phyloP scores from a whole-genome alignment of 2,888 invertebrate species.

The Plagiodera versicolora region DNA sequence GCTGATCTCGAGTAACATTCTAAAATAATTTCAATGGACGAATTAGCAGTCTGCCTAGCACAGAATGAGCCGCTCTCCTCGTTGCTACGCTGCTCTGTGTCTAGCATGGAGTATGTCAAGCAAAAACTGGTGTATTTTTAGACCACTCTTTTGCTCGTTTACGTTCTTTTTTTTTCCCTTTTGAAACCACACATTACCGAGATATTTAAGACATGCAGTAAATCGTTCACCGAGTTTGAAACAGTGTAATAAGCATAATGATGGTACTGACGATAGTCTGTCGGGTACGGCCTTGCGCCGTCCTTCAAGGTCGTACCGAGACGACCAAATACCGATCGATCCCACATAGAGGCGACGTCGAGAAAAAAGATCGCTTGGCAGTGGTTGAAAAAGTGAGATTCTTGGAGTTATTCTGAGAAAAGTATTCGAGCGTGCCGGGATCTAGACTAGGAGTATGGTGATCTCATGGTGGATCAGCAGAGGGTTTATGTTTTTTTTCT shows the following conservation, averaged over 20 bases:
- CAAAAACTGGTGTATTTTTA: background rate
- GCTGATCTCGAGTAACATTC: too few species aligned
- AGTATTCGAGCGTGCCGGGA: too few species aligned
- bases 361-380: too few species aligned
- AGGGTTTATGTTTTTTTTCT: too few species aligned
- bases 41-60: too few species aligned
- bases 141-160: background rate
- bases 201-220: background rate
- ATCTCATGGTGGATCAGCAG: too few species aligned
- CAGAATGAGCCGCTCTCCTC: too few species aligned
- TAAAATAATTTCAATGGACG: too few species aligned
- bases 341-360: background rate
- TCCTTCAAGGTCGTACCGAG: background rate
- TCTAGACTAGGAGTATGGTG: too few species aligned
- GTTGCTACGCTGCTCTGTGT: too few species aligned
- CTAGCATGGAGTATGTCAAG: background rate
- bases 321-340: background rate
- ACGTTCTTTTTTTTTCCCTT: background rate
- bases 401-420: background rate
- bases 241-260: background rate
- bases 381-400: background rate
- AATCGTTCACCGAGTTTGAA: background rate
- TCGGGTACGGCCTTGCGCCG: background rate
- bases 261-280: background rate
- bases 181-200: background rate